Evolutionary conservation across 92 coral and sea anemone species (phyloP).

Genomic region (Heteractis magnifica): DNA sequence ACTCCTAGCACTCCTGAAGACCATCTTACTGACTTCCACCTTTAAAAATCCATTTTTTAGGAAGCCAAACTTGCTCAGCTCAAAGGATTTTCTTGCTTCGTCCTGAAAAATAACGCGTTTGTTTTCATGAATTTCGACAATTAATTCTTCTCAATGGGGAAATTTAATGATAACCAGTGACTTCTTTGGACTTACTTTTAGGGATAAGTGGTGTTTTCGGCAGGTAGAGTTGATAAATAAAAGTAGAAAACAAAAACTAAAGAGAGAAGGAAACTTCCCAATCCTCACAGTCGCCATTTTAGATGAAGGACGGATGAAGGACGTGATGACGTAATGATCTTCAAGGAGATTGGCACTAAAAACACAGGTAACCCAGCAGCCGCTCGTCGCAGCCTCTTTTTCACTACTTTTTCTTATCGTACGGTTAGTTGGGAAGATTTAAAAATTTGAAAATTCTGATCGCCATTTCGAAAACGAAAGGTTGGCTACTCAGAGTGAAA

Average conservation of each 20-base stretch:
- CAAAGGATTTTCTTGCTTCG: slow-evolving; percentile 74
- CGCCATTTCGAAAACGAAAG: too few species aligned
- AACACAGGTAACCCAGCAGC: slow-evolving; percentile 18
- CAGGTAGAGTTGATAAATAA: slow-evolving; percentile 7
- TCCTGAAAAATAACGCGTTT: slow-evolving; percentile 43
- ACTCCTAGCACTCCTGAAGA: slow-evolving; percentile 17
- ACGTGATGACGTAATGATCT: slow-evolving; percentile 57
- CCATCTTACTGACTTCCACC: slow-evolving; percentile 60
- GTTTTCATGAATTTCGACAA: background rate
- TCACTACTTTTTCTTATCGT: too few species aligned
- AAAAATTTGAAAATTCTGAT: too few species aligned
- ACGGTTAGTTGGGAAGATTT: too few species aligned
- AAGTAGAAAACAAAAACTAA: slow-evolving; percentile 29
- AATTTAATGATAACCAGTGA: background rate
- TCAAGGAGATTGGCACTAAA: slow-evolving; percentile 6
- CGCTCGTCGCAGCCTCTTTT: background rate
- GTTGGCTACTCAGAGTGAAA: too few species aligned
- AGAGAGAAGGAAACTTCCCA: slow-evolving; percentile 9
- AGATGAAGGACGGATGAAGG: slow-evolving; percentile 30
- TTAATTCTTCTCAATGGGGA: background rate
- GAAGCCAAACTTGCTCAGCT: slow-evolving; percentile 84
- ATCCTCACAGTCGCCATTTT: slow-evolving; percentile 65
- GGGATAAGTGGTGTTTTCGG: slow-evolving; percentile 33
- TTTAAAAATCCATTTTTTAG: slow-evolving; percentile 66
- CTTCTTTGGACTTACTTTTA: slow-evolving; percentile 29